A percentile compares a stretch with the other conserved stretches of the same genome.
phyloP scores from a whole-genome alignment of 2,797 vertebrate species.

The Lophotriccus pileatus region DNA sequence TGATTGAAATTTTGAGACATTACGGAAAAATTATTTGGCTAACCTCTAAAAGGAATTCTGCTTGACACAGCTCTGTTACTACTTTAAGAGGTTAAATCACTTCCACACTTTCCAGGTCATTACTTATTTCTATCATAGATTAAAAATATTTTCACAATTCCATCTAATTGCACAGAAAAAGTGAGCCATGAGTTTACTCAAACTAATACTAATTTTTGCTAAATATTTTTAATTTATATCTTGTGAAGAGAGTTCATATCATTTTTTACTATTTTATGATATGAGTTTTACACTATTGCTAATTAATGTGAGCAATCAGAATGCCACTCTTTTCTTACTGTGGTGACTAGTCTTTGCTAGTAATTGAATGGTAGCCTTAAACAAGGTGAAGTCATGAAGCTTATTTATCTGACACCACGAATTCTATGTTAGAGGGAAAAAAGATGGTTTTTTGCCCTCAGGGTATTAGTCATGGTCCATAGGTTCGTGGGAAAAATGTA shows the following conservation, averaged over 20 bases:
- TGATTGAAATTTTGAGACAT: conserved; percentile 49
- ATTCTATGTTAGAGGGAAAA: conserved; percentile 76
- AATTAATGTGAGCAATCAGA: conserved; percentile 62
- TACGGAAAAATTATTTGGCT: conserved; percentile 54
- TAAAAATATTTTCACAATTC: conserved; percentile 64
- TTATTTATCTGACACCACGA: conserved; percentile 77
- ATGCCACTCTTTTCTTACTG: conserved; percentile 23
- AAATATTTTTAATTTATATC: conserved; percentile 26
- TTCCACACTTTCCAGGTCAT: conserved; percentile 44
- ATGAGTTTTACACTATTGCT: conserved; percentile 33
- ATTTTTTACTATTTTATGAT: neutral
- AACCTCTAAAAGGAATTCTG: conserved; percentile 60
- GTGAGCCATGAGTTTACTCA: conserved; percentile 19
- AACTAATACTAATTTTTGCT: conserved; percentile 8
- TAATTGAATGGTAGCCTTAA: conserved; percentile 73
- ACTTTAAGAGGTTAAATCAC: conserved; percentile 59
- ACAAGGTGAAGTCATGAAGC: conserved; percentile 77
- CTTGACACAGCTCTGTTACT: conserved; percentile 57
- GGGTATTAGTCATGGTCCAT: conserved; percentile 84
- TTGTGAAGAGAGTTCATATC: neutral
- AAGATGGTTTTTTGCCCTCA: conserved; percentile 78
- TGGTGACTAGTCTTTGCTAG: conserved; percentile 52
- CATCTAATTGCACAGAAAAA: conserved; percentile 33
- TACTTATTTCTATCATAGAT: conserved; percentile 59
- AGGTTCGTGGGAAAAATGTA: conserved; percentile 83